These are phyloP conservation scores for Sphaeridia pumilis DNA, from an alignment of 2,888 invertebrate genomes.

Conservation along the genomic window DNA sequence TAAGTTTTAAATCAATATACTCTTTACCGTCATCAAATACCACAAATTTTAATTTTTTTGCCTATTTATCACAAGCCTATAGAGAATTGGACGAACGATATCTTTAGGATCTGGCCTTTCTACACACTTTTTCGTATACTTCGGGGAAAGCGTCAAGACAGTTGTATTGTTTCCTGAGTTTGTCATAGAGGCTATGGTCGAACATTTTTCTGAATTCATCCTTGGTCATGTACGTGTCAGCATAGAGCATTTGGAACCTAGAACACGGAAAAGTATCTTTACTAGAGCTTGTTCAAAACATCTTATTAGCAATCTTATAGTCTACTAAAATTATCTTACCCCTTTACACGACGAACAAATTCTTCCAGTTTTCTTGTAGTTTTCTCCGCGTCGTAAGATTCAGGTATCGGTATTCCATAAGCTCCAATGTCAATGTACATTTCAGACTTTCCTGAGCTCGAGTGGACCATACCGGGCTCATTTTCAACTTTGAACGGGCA, in stretches of 20 bases:
- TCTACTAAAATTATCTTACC: slow-evolving; percentile 40
- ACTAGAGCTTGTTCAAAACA: too few relatives aligned
- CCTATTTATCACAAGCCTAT: too few relatives aligned
- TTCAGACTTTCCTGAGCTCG: slow-evolving; percentile 42
- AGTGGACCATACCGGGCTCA: slow-evolving; percentile 59
- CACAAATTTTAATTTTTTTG: too few relatives aligned
- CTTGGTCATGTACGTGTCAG: slow-evolving; percentile 60
- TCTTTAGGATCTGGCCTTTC: slow-evolving; percentile 40
- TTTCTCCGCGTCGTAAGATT: slow-evolving; percentile 50
- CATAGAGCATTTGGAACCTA: slow-evolving; percentile 73
- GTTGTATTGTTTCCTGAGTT: slow-evolving; percentile 47
- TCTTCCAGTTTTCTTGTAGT: slow-evolving; percentile 58
- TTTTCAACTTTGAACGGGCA: slow-evolving; percentile 63
- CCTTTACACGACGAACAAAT: slow-evolving; percentile 54
- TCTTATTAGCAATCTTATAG: background rate
- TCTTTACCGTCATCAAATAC: too few relatives aligned
- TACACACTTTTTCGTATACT: slow-evolving; percentile 62
- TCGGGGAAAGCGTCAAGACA: slow-evolving; percentile 65
- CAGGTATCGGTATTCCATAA: slow-evolving; percentile 60
- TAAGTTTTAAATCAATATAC: too few relatives aligned
- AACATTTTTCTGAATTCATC: slow-evolving; percentile 71
- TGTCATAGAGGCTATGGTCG: slow-evolving; percentile 62
- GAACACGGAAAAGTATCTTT: slow-evolving; percentile 11
- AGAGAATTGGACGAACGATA: too few relatives aligned
- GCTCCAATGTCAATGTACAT: slow-evolving; percentile 72